Evolutionary conservation across 2,888 invertebrate genomes (phyloP).

Genomic region (Galeruca laticollis): DNA sequence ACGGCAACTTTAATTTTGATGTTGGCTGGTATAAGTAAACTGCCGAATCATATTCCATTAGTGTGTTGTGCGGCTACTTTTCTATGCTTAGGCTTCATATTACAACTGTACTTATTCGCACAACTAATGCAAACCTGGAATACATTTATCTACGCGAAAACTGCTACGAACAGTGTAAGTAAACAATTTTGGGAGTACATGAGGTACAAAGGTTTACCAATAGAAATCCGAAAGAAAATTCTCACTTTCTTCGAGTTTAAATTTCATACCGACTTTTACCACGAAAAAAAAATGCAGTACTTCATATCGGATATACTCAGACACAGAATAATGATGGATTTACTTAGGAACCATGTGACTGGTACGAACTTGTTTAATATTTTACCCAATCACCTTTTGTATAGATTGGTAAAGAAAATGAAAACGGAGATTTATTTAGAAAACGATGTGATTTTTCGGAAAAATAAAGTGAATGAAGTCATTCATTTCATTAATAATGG

Average conservation of each 20-base stretch:
- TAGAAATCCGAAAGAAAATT: conserved; percentile 60
- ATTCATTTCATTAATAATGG: conserved; percentile 42
- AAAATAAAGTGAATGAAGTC: conserved; percentile 9
- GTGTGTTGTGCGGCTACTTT: neutral
- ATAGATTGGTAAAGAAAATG: conserved; percentile 27
- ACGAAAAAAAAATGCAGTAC: conserved; percentile 62
- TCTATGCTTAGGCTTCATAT: neutral
- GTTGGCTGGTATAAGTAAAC: neutral
- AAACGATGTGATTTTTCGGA: conserved; percentile 30
- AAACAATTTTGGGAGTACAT: conserved; percentile 66
- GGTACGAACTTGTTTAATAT: conserved; percentile 63
- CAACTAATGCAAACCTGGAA: conserved; percentile 40
- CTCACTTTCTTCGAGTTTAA: conserved; percentile 63
- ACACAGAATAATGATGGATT: conserved; percentile 63
- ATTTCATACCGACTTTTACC: conserved; percentile 63
- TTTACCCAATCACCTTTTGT: conserved; percentile 34
- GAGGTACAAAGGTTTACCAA: conserved; percentile 65
- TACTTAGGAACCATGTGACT: conserved; percentile 59
- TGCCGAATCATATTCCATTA: neutral
- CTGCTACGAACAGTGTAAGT: conserved; percentile 56
- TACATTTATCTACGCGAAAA: conserved; percentile 51
- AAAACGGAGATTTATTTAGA: conserved; percentile 37
- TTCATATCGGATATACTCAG: conserved; percentile 51
- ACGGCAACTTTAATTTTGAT: conserved; percentile 19
- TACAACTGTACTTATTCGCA: conserved; percentile 1